Evolutionary conservation across 2,888 invertebrate species (phyloP).

Genomic region (Eledona agricola): DNA sequence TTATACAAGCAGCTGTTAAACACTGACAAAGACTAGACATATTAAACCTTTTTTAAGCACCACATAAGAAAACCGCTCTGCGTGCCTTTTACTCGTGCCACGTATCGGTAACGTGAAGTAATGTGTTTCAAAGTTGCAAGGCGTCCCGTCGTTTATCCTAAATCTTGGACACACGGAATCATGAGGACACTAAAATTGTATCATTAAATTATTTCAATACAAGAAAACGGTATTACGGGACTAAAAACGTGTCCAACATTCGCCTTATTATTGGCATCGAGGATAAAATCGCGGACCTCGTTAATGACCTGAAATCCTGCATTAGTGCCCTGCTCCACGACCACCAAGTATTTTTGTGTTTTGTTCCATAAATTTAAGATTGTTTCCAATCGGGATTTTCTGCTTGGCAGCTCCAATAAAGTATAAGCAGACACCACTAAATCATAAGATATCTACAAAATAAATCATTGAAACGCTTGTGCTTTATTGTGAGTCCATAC

Average conservation of each 20-base stretch:
- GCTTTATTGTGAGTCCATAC: conserved; percentile 55
- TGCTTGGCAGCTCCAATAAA: conserved; percentile 79
- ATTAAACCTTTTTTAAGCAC: conserved; percentile 80
- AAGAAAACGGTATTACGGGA: conserved; percentile 68
- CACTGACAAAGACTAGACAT: no score
- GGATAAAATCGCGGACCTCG: conserved; percentile 84
- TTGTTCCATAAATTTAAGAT: conserved; percentile 86
- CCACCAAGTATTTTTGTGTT: conserved; percentile 80
- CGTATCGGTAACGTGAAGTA: conserved; percentile 70
- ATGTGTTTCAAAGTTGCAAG: conserved; percentile 79
- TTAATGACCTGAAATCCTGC: conserved; percentile 81
- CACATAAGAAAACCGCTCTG: conserved; percentile 79
- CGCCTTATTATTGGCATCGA: conserved; percentile 64
- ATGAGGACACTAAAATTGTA: conserved; percentile 78
- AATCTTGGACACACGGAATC: conserved; percentile 80
- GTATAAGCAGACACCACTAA: conserved; percentile 83
- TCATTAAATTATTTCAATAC: conserved; percentile 1
- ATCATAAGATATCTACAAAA: conserved; percentile 73
- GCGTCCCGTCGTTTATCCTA: conserved; percentile 69
- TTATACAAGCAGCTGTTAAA: conserved; percentile 45
- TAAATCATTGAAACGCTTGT: conserved; percentile 22
- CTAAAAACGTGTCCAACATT: conserved; percentile 73
- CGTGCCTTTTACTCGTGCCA: conserved; percentile 59
- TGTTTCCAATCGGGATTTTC: conserved; percentile 72
- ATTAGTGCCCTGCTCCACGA: conserved; percentile 85